phyloP scores from a whole-genome alignment of 2,113 vertebrate genomes.

The Ia io region DNA sequence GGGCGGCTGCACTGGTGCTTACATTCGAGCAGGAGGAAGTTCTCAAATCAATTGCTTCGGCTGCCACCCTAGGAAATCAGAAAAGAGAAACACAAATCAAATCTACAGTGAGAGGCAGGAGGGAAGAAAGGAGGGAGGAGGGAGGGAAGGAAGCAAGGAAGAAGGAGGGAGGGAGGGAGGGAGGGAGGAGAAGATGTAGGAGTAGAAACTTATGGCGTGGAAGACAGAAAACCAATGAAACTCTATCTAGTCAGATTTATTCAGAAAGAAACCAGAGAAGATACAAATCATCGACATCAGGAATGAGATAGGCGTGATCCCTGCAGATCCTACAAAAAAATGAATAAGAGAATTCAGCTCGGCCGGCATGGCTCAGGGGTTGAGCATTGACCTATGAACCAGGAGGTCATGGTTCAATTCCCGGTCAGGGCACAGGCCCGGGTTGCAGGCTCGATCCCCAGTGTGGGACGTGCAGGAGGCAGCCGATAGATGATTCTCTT shows the following conservation, averaged over 20 bases:
- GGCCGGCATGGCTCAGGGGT: no score
- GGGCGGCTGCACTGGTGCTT: not conserved
- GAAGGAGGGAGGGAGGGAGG: no score
- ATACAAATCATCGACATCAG: accelerated
- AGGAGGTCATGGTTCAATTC: no score
- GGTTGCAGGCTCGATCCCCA: no score
- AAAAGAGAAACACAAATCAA: not conserved
- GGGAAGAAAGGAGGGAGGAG: no score
- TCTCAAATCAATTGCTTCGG: not conserved
- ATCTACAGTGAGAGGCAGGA: not conserved
- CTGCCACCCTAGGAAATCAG: not conserved
- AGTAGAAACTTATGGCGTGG: not conserved
- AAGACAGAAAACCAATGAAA: not conserved
- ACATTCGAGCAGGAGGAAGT: not conserved
- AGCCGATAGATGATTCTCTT: no score
- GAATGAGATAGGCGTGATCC: accelerated
- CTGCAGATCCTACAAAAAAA: not conserved
- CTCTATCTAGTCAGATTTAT: accelerated
- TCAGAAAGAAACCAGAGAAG: not conserved
- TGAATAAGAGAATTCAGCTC: no score
- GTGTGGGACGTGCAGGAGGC: no score
- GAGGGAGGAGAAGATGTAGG: accelerated
- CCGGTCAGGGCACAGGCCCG: no score
- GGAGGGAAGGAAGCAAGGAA: no score
- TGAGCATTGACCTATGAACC: no score